Evolutionary conservation across 2,113 vertebrate species (phyloP).

Genomic region (Sander lucioperca): DNA sequence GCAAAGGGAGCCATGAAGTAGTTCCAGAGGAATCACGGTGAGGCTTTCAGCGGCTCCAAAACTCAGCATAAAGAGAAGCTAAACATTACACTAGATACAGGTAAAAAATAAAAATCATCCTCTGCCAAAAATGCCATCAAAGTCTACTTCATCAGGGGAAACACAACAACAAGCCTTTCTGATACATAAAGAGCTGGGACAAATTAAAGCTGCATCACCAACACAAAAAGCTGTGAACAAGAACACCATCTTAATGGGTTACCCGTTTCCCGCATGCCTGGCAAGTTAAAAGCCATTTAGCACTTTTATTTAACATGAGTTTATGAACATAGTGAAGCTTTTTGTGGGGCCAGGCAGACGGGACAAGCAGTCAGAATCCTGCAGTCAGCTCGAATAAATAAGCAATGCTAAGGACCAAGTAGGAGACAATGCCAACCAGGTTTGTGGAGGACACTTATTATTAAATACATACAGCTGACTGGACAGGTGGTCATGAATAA

Average conservation of each 20-base stretch:
- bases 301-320: conserved; percentile 52
- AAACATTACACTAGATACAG: conserved; percentile 6
- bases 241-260: conserved; percentile 21
- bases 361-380: conserved; percentile 37
- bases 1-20: neutral
- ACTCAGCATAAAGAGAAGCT: conserved; percentile 5
- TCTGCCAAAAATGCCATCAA: conserved; percentile 28
- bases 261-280: neutral
- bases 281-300: conserved; percentile 51
- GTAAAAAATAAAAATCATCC: conserved; percentile 24
- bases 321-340: conserved; percentile 51
- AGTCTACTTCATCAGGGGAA: neutral
- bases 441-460: conserved; percentile 59
- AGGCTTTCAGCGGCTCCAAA: conserved; percentile 1
- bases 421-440: conserved; percentile 27
- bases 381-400: conserved; percentile 70
- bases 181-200: neutral
- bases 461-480: conserved; percentile 49
- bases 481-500: conserved; percentile 69
- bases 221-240: neutral
- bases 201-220: neutral
- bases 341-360: conserved; percentile 37
- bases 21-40: conserved; percentile 7
- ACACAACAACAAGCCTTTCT: neutral
- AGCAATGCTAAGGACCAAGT: conserved; percentile 30